Percentiles rank a stretch among this genome's conserved stretches.
Conservation (phyloP, 2,113 vertebrate genomes). For the Urocolius indicus region DNA sequence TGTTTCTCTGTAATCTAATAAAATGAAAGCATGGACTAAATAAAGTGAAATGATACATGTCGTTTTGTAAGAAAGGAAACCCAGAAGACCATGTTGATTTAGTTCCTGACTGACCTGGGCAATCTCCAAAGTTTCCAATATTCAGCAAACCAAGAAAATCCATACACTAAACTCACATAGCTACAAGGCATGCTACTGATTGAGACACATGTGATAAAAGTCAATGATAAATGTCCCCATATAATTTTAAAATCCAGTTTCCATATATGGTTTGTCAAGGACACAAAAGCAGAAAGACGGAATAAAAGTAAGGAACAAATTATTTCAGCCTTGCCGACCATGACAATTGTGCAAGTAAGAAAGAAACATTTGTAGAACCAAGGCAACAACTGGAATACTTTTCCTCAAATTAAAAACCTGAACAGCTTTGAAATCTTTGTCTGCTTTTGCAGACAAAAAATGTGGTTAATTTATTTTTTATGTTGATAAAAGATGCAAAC, state of each 20-base stretch:
- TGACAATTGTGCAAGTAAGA: neutral
- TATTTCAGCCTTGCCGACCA: neutral
- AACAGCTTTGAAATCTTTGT: neutral
- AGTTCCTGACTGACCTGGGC: neutral
- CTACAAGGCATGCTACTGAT: neutral
- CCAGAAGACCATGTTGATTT: neutral
- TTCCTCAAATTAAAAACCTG: neutral
- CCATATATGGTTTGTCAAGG: neutral
- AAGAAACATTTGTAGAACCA: neutral
- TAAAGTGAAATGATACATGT: neutral
- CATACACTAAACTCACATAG: neutral
- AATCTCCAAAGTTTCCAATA: neutral
- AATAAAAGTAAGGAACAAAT: neutral
- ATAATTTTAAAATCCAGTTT: neutral
- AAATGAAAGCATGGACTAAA: conserved; percentile 29
- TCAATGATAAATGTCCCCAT: neutral
- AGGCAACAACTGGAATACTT: neutral
- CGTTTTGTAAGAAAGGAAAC: neutral
- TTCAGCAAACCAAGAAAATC: neutral
- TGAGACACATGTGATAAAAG: neutral
- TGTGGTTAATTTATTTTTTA: neutral
- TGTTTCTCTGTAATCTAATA: conserved; percentile 5
- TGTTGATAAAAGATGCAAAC: neutral
- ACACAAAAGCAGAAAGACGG: neutral
- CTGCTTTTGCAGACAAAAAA: neutral